Evolutionary conservation across 2,888 invertebrate genomes (phyloP).

Genomic region (Athalia circularis): DNA sequence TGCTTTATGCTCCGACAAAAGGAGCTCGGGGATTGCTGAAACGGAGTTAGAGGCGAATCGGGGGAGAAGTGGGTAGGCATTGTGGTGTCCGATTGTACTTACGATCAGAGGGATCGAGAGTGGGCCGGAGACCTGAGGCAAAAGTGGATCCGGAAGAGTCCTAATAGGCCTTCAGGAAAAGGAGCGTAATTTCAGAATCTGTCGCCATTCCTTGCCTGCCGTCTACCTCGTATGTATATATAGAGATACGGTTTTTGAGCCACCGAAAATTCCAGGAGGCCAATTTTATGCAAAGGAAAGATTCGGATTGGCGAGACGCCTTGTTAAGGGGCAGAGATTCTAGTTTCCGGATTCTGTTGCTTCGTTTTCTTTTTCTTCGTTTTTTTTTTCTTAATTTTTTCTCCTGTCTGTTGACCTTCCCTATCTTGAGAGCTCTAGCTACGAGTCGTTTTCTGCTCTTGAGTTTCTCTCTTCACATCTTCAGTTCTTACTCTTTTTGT

Average conservation of each 20-base stretch:
- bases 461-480: neutral
- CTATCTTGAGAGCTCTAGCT: neutral
- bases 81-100: constrained; percentile 42
- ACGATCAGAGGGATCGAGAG: constrained; percentile 8
- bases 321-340: constrained; percentile 7
- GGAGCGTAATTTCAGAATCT: constrained; percentile 37
- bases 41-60: neutral
- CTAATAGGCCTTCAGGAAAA: constrained; percentile 40
- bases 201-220: constrained; percentile 24
- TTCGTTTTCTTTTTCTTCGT: neutral
- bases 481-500: too few species aligned
- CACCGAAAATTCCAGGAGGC: constrained; percentile 4
- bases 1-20: constrained; percentile 41
- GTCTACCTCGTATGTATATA: constrained; percentile 6
- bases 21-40: constrained; percentile 10
- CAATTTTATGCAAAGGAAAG: constrained; percentile 36
- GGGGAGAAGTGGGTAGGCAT: constrained; percentile 16
- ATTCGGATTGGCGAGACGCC: constrained; percentile 25
- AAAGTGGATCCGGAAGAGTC: constrained; percentile 30
- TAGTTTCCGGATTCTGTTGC: neutral
- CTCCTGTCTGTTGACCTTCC: constrained; percentile 6
- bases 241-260: neutral
- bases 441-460: constrained; percentile 8
- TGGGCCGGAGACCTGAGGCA: constrained; percentile 17
- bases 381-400: neutral